Conservation (phyloP, 1,140 invertebrate genomes). For the Bursaphelenchus mucronatus region DNA sequence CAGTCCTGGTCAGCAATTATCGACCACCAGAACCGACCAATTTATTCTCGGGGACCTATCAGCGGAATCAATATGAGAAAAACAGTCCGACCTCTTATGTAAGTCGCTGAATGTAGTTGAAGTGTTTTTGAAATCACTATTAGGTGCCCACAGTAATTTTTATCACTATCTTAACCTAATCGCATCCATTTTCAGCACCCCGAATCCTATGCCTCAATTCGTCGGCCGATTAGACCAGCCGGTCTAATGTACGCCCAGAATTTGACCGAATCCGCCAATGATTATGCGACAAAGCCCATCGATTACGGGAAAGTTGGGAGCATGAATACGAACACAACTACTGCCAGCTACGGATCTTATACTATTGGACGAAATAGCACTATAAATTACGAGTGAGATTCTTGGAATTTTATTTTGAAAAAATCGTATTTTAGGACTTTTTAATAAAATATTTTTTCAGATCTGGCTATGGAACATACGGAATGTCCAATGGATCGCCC, state of each 20-base stretch:
- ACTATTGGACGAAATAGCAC: not conserved
- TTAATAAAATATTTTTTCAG: conserved; percentile 3
- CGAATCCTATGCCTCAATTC: conserved; percentile 15
- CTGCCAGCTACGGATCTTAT: not conserved
- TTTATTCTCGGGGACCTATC: no score
- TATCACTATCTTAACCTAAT: no score
- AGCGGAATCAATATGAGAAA: no score
- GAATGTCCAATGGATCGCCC: not conserved
- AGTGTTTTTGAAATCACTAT: conserved; percentile 28
- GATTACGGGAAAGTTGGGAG: no score
- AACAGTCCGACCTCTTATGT: conserved; percentile 4
- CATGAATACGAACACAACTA: not conserved
- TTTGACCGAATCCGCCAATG: conserved; percentile 5
- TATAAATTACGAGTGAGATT: conserved; percentile 5
- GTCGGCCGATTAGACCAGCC: conserved; percentile 7
- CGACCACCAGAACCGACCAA: no score
- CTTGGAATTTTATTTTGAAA: not conserved
- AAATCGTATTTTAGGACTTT: conserved; percentile 3
- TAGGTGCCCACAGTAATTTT: not conserved
- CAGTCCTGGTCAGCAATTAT: conserved; percentile 17
- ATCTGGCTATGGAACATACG: not conserved
- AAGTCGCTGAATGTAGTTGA: not conserved
- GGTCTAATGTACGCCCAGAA: conserved; percentile 13
- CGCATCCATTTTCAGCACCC: conserved; percentile 13
- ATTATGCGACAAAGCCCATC: not conserved